Conservation (phyloP, 2,113 vertebrate genomes). For the Mustela nigripes region DNA sequence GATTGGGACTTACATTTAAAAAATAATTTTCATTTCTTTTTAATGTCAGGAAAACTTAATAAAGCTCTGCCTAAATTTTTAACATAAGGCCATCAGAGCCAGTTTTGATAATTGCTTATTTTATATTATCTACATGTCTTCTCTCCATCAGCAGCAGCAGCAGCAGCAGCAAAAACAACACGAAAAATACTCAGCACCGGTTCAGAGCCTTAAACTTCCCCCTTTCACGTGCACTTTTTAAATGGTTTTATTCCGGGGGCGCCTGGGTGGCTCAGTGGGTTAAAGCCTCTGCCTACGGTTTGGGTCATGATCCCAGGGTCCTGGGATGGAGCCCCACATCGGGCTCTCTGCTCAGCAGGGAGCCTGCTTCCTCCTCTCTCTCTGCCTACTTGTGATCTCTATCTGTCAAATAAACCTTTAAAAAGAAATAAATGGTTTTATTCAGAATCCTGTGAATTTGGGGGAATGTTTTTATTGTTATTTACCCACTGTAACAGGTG, state of each 20-base stretch:
- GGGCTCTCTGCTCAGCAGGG: no score
- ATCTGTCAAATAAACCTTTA: no score
- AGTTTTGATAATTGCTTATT: background rate
- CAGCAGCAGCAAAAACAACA: background rate
- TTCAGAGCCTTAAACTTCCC: background rate
- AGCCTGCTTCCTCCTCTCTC: no score
- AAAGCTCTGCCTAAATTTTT: slow-evolving; percentile 40
- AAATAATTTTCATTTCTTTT: slow-evolving; percentile 42
- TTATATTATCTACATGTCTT: background rate
- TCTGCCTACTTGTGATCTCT: no score
- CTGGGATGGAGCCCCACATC: no score
- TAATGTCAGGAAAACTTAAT: slow-evolving; percentile 25
- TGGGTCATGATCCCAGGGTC: no score
- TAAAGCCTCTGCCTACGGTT: no score
- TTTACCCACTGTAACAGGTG: background rate
- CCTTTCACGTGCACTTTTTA: background rate
- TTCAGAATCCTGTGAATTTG: background rate
- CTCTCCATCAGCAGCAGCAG: background rate
- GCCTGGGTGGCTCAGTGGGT: no score
- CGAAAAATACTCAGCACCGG: fast-evolving
- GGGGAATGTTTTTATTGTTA: background rate
- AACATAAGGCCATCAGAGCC: background rate
- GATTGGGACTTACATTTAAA: background rate
- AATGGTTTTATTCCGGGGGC: background rate
- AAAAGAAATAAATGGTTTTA: no score